These are phyloP conservation scores for Tetrapedia diversipes DNA, from an alignment of 2,888 invertebrate genomes.

Conservation along the genomic window DNA sequence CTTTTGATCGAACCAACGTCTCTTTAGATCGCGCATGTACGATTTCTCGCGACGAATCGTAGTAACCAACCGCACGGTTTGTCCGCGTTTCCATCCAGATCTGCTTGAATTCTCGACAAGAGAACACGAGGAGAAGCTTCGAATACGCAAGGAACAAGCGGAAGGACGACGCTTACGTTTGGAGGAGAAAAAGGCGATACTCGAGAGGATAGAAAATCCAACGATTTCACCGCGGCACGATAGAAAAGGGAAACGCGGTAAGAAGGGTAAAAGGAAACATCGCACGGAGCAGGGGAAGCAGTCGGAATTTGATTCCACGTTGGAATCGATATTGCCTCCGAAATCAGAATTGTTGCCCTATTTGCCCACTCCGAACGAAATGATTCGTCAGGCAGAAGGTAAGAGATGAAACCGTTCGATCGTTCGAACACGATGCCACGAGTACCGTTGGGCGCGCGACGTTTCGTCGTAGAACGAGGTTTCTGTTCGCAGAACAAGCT, in stretches of 20 bases:
- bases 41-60: no score
- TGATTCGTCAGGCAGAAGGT: constrained; percentile 75
- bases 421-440: neutral
- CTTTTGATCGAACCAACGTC: no score
- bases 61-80: neutral
- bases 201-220: constrained; percentile 82
- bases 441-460: no score
- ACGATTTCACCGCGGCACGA: constrained; percentile 68
- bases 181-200: constrained; percentile 81
- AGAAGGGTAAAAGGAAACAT: constrained; percentile 32
- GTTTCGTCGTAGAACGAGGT: neutral
- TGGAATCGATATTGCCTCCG: constrained; percentile 24
- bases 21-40: no score
- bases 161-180: constrained; percentile 82
- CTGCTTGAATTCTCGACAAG: constrained; percentile 83
- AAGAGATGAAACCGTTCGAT: constrained; percentile 1
- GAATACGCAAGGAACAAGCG: constrained; percentile 83
- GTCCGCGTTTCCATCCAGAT: constrained; percentile 78
- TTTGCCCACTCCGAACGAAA: constrained; percentile 75
- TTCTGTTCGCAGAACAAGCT: constrained; percentile 81
- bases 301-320: constrained; percentile 82
- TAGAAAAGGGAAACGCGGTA: constrained; percentile 50
- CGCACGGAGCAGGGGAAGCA: constrained; percentile 33
- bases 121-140: constrained; percentile 81
- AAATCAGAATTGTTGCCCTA: constrained; percentile 80